These are phyloP conservation scores for Cryptosula pallasiana DNA, from an alignment of 2,888 invertebrate species.

Conservation along the genomic window DNA sequence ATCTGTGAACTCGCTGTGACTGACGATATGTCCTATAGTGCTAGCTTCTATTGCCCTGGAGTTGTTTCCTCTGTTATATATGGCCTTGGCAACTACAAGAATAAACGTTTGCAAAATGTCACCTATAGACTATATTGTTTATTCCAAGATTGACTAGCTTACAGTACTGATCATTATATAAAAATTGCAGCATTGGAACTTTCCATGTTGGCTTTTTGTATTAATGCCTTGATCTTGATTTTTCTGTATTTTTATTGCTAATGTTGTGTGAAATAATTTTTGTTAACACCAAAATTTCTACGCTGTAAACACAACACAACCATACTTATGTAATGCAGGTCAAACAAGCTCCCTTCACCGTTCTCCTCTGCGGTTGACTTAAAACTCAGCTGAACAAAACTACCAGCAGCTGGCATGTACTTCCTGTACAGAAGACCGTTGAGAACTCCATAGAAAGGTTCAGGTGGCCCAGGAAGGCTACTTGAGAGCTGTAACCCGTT, in stretches of 20 bases:
- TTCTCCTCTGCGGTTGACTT: not conserved
- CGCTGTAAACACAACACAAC: too few relatives aligned
- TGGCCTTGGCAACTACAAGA: not conserved
- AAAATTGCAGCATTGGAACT: too few relatives aligned
- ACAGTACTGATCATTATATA: too few relatives aligned
- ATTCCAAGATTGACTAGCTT: too few relatives aligned
- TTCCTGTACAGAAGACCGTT: conserved; percentile 8
- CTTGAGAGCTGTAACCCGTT: not conserved
- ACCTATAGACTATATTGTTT: too few relatives aligned
- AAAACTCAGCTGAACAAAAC: not conserved
- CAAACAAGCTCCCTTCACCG: not conserved
- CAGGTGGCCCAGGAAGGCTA: not conserved
- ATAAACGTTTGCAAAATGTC: not conserved
- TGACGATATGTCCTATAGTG: conserved; percentile 14
- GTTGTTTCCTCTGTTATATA: not conserved
- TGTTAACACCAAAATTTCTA: too few relatives aligned
- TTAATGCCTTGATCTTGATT: too few relatives aligned
- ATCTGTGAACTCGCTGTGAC: not conserved
- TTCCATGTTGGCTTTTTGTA: too few relatives aligned
- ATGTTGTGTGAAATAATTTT: too few relatives aligned
- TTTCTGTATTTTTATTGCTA: too few relatives aligned
- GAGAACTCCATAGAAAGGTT: conserved; percentile 1
- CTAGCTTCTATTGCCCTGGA: not conserved
- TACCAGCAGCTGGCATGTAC: not conserved
- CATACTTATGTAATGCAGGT: not conserved